Conservation (phyloP, 2,888 invertebrate species). For the Notocelia uddmanniana region DNA sequence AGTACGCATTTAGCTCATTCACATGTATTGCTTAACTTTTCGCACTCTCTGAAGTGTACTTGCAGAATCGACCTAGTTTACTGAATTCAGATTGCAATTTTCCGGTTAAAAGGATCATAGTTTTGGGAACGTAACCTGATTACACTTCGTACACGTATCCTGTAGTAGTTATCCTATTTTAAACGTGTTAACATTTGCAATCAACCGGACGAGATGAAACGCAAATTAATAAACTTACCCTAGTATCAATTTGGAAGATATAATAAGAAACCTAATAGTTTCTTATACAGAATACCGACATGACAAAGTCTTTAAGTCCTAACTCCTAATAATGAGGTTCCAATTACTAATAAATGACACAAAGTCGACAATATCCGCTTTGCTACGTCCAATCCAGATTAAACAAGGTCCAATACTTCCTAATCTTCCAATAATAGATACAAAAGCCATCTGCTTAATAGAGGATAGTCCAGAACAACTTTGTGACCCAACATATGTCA, state of each 20-base stretch:
- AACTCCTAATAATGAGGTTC: not conserved
- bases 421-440: not conserved
- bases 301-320: not conserved
- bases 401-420: not conserved
- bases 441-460: not conserved
- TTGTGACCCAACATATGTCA: not conserved
- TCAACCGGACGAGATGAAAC: not conserved
- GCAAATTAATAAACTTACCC: not conserved
- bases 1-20: slow-evolving; percentile 29
- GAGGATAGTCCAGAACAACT: not conserved
- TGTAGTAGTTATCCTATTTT: slow-evolving; percentile 3
- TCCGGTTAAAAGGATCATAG: not conserved
- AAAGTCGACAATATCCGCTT: not conserved
- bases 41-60: slow-evolving; percentile 2
- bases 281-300: not conserved
- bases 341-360: not conserved
- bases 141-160: slow-evolving; percentile 1
- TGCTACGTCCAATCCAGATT: too few relatives aligned
- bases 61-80: slow-evolving; percentile 5
- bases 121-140: not conserved
- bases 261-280: not conserved
- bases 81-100: not conserved
- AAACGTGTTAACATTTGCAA: slow-evolving; percentile 6
- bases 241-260: not conserved
- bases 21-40: slow-evolving; percentile 18